phyloP scores from a whole-genome alignment of 2,888 invertebrate genomes.

The Melieria crassipennis region DNA sequence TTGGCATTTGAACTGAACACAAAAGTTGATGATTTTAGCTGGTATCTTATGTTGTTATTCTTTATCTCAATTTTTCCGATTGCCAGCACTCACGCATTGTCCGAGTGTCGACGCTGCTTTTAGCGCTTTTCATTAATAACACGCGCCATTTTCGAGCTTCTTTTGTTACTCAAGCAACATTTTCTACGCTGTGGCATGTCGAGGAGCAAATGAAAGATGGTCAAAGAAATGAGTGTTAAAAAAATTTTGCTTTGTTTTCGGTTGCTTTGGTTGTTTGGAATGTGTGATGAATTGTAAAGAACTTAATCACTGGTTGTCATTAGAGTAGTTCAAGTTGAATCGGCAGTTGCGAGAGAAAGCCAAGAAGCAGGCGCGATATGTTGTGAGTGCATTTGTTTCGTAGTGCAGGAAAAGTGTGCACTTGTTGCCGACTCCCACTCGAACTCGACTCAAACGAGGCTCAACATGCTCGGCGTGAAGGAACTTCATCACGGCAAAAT shows the following conservation, averaged over 20 bases:
- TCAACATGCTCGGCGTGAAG: too few relatives aligned
- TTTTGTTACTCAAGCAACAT: constrained; percentile 2
- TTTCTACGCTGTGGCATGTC: too few relatives aligned
- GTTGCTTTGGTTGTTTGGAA: neutral
- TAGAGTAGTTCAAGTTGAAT: neutral
- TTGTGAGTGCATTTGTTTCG: too few relatives aligned
- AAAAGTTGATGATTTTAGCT: neutral
- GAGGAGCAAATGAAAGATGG: neutral
- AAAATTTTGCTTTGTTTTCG: too few relatives aligned
- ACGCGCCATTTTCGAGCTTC: constrained; percentile 21
- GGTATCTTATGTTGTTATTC: too few relatives aligned
- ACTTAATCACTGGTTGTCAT: neutral
- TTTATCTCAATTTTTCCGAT: too few relatives aligned
- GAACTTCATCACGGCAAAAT: too few relatives aligned
- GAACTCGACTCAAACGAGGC: too few relatives aligned
- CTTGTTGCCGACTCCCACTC: too few relatives aligned
- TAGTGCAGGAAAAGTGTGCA: too few relatives aligned
- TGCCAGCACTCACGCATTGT: too few relatives aligned
- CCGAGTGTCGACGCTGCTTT: too few relatives aligned
- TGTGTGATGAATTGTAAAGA: constrained; percentile 3
- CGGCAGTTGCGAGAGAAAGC: neutral
- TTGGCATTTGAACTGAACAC: constrained; percentile 25
- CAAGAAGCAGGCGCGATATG: neutral
- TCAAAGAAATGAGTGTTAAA: constrained; percentile 1
- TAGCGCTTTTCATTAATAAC: constrained; percentile 21